phyloP scores from a whole-genome alignment of 1,140 invertebrate species.

The Brachionus angularis region DNA sequence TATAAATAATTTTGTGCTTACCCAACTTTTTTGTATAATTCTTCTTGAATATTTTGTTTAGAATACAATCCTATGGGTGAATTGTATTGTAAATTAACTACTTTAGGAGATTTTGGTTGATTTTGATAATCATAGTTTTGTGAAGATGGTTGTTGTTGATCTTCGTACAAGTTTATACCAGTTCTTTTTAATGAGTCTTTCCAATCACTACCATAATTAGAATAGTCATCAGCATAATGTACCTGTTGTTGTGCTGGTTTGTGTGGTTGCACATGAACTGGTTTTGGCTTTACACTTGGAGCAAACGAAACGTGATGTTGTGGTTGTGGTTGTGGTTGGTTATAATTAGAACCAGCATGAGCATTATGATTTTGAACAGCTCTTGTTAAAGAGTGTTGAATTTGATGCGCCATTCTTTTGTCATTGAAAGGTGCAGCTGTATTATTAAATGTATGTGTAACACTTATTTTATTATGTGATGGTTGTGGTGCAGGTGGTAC shows the following conservation, averaged over 20 bases:
- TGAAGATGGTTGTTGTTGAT: constrained; percentile 34
- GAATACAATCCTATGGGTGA: constrained; percentile 47
- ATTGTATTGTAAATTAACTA: constrained; percentile 57
- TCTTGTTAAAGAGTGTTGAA: constrained; percentile 43
- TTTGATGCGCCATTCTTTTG: constrained; percentile 45
- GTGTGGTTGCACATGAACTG: background rate
- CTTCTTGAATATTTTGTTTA: constrained; percentile 46
- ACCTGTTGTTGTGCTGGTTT: constrained; percentile 21
- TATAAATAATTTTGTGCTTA: constrained; percentile 6
- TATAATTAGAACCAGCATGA: background rate
- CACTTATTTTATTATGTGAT: too few relatives aligned
- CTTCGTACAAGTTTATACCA: constrained; percentile 15
- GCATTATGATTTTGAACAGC: constrained; percentile 23
- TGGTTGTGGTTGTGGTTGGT: background rate
- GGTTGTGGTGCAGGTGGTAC: background rate
- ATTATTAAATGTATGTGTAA: too few relatives aligned
- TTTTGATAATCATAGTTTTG: constrained; percentile 1
- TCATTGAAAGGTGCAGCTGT: constrained; percentile 1
- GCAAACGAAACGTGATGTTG: constrained; percentile 18
- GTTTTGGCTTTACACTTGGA: constrained; percentile 1
- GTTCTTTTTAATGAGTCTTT: background rate
- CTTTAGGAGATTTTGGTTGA: constrained; percentile 46
- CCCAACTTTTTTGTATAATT: constrained; percentile 43
- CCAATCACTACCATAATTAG: background rate
- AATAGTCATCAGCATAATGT: background rate